These are phyloP conservation scores for Antennarius maculatus DNA, from an alignment of 2,797 vertebrate species.

Conservation along the genomic window DNA sequence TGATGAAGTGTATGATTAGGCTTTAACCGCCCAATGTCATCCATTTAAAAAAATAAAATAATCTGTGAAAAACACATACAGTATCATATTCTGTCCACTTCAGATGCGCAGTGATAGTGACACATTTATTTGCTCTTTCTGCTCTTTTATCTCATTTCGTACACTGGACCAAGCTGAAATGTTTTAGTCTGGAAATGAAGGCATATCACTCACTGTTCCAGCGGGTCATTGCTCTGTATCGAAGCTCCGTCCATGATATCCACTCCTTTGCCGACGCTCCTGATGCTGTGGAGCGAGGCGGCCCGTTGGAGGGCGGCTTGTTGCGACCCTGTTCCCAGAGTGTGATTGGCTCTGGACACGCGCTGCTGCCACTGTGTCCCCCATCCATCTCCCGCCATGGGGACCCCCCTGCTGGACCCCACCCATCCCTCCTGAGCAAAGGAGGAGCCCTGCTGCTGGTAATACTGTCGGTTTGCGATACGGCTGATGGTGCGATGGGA, in stretches of 20 bases:
- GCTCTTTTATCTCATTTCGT: background rate
- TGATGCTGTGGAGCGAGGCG: constrained; percentile 86
- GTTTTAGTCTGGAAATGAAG: background rate
- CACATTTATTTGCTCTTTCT: background rate
- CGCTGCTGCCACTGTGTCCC: constrained; percentile 72
- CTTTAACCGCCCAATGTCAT: no score
- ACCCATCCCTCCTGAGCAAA: constrained; percentile 56
- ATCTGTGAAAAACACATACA: no score
- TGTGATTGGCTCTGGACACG: constrained; percentile 44
- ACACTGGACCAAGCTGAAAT: background rate
- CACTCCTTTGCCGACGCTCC: constrained; percentile 81
- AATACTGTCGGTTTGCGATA: constrained; percentile 85
- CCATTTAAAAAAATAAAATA: no score
- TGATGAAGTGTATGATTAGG: no score
- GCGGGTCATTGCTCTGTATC: constrained; percentile 77
- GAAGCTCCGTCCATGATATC: constrained; percentile 84
- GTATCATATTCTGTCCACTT: no score
- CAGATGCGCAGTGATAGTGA: background rate
- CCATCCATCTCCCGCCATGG: constrained; percentile 48
- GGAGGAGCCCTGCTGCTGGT: constrained; percentile 68
- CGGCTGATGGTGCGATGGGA: constrained; percentile 94
- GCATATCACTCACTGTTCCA: constrained; percentile 83
- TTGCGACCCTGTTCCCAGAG: constrained; percentile 53
- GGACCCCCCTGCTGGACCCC: constrained; percentile 38
- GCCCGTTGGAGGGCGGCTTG: constrained; percentile 79